Conservation (phyloP, 2,888 invertebrate genomes). For the Parnassius orleans region DNA sequence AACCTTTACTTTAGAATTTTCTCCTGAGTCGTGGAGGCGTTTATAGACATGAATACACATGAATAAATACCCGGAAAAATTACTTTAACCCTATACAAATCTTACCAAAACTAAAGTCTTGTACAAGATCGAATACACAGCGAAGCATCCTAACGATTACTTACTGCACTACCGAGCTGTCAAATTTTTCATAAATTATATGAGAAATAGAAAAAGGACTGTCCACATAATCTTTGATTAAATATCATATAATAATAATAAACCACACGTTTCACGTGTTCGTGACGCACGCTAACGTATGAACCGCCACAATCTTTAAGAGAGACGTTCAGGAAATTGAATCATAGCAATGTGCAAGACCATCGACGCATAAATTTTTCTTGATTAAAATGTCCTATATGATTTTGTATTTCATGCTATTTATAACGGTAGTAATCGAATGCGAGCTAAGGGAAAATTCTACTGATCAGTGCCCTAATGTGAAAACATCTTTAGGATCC, state of each 20-base stretch:
- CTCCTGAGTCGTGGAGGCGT: too few species aligned
- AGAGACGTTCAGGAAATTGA: conserved; percentile 8
- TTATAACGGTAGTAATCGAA: conserved; percentile 35
- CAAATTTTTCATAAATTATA: too few species aligned
- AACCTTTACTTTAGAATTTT: too few species aligned
- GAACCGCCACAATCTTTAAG: conserved; percentile 3
- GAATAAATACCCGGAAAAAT: too few species aligned
- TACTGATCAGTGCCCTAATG: conserved; percentile 54
- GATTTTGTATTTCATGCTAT: conserved; percentile 20
- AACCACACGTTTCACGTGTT: conserved; percentile 2
- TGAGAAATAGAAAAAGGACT: neutral
- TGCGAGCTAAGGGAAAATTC: conserved; percentile 32
- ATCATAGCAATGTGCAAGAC: conserved; percentile 24
- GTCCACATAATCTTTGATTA: neutral
- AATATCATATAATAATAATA: neutral
- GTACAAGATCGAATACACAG: too few species aligned
- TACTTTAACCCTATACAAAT: too few species aligned
- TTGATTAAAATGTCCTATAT: conserved; percentile 10
- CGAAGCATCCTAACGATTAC: too few species aligned
- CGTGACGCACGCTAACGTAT: conserved; percentile 1
- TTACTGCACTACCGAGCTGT: too few species aligned
- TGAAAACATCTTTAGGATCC: conserved; percentile 47
- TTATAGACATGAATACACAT: too few species aligned
- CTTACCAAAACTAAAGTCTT: too few species aligned
- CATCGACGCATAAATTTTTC: conserved; percentile 23